These are phyloP conservation scores for Neria commutata DNA, from an alignment of 2,888 invertebrate species.

Conservation along the genomic window DNA sequence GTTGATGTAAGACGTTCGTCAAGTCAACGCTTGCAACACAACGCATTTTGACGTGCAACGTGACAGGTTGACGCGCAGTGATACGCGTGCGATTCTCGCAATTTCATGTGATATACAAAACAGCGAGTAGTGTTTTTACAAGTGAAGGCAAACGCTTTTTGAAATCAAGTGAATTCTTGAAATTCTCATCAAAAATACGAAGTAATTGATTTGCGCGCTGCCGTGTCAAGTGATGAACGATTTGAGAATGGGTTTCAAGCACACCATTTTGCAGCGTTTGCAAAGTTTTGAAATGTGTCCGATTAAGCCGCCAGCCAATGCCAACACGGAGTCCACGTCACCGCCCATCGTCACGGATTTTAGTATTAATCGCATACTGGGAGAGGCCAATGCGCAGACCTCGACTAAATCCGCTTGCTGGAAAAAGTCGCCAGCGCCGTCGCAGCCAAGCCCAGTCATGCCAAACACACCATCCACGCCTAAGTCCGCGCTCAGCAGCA, in stretches of 20 bases:
- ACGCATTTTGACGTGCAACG: slow-evolving; percentile 56
- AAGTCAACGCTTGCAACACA: slow-evolving; percentile 45
- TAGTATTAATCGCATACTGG: slow-evolving; percentile 56
- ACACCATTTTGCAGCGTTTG: slow-evolving; percentile 56
- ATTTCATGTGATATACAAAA: neutral
- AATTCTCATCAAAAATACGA: slow-evolving; percentile 6
- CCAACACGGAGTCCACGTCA: neutral
- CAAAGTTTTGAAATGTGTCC: slow-evolving; percentile 49
- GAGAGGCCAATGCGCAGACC: slow-evolving; percentile 12
- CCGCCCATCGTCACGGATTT: slow-evolving; percentile 55
- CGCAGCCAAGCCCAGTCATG: slow-evolving; percentile 9
- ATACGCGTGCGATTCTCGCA: neutral
- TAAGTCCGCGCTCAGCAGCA: neutral
- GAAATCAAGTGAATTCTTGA: slow-evolving; percentile 12
- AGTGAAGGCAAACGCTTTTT: slow-evolving; percentile 19
- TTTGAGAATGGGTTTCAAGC: slow-evolving; percentile 58
- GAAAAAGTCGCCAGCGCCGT: slow-evolving; percentile 21
- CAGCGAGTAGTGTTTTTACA: slow-evolving; percentile 17
- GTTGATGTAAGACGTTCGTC: slow-evolving; percentile 38
- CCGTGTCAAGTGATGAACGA: slow-evolving; percentile 45
- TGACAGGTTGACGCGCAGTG: slow-evolving; percentile 42
- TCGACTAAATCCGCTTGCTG: slow-evolving; percentile 17
- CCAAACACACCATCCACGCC: slow-evolving; percentile 7
- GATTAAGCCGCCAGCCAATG: neutral
- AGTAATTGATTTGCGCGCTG: neutral